A percentile compares a stretch with the other conserved stretches of the same genome.
phyloP scores from a whole-genome alignment of 1,140 invertebrate genomes.

The Heliconius hewitsoni region DNA sequence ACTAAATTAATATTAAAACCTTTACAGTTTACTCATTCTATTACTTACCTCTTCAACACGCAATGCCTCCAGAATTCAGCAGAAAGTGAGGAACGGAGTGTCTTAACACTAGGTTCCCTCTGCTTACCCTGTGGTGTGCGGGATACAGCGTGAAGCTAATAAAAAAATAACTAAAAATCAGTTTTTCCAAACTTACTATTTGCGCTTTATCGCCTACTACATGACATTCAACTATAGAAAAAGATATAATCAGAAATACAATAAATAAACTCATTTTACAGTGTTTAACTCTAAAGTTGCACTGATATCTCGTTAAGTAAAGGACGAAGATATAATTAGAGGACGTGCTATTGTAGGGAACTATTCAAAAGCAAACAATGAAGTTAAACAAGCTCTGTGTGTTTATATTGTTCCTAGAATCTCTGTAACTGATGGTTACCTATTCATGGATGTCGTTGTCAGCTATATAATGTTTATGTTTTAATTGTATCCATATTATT shows the following conservation, averaged over 20 bases:
- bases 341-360: neutral
- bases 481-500: neutral
- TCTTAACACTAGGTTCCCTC: too few relatives aligned
- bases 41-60: too few relatives aligned
- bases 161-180: neutral
- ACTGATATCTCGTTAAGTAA: neutral
- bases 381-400: neutral
- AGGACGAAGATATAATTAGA: neutral
- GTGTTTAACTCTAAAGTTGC: neutral
- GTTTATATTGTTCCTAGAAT: conserved; percentile 6
- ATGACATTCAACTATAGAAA: conserved; percentile 45
- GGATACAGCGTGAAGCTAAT: too few relatives aligned
- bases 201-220: conserved; percentile 56
- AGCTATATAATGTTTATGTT: neutral
- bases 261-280: neutral
- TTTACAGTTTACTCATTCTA: too few relatives aligned
- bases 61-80: too few relatives aligned
- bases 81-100: too few relatives aligned
- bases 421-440: neutral
- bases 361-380: neutral
- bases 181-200: conserved; percentile 49
- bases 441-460: neutral
- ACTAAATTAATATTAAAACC: too few relatives aligned
- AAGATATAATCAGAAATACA: neutral
- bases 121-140: too few relatives aligned